A percentile compares a stretch with the other conserved stretches of the same genome.
These are phyloP conservation scores for Alexandromys fortis DNA, from an alignment of 2,113 vertebrate species.

Conservation along the genomic window DNA sequence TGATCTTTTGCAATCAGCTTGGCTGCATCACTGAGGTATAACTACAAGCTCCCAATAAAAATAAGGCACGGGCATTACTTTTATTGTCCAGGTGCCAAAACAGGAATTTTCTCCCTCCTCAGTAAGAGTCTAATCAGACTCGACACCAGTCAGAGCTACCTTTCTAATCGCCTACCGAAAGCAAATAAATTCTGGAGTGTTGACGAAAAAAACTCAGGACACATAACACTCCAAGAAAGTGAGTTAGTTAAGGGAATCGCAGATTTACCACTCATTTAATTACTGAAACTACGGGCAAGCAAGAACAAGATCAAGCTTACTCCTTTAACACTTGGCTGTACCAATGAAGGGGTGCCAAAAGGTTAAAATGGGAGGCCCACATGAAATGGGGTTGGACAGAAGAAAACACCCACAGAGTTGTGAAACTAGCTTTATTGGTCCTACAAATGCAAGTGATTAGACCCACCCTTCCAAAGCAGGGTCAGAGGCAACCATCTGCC, in stretches of 20 bases:
- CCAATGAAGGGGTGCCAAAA: slow-evolving; percentile 33
- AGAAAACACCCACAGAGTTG: slow-evolving; percentile 3
- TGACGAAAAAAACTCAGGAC: slow-evolving; percentile 5
- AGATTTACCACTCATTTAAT: slow-evolving; percentile 66
- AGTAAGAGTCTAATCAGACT: slow-evolving; percentile 54
- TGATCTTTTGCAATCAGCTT: slow-evolving; percentile 59
- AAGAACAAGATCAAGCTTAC: slow-evolving; percentile 64
- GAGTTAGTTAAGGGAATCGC: slow-evolving; percentile 25
- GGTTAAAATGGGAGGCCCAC: neutral
- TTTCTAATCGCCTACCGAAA: neutral
- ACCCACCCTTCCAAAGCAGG: slow-evolving; percentile 39
- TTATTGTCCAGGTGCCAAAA: slow-evolving; percentile 59
- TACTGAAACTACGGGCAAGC: slow-evolving; percentile 67
- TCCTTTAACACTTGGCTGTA: slow-evolving; percentile 25
- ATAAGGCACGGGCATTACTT: slow-evolving; percentile 65
- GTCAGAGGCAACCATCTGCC: slow-evolving; percentile 5
- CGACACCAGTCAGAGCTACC: slow-evolving; percentile 1
- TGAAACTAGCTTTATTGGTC: slow-evolving; percentile 44
- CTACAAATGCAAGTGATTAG: slow-evolving; percentile 56
- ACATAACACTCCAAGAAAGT: neutral
- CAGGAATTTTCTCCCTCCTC: slow-evolving; percentile 27
- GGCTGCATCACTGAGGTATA: slow-evolving; percentile 42
- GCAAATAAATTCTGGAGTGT: neutral
- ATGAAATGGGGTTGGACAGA: slow-evolving; percentile 6
- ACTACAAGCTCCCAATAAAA: slow-evolving; percentile 56